phyloP scores from a whole-genome alignment of 2,888 invertebrate species.

The Drosophila eohydei region DNA sequence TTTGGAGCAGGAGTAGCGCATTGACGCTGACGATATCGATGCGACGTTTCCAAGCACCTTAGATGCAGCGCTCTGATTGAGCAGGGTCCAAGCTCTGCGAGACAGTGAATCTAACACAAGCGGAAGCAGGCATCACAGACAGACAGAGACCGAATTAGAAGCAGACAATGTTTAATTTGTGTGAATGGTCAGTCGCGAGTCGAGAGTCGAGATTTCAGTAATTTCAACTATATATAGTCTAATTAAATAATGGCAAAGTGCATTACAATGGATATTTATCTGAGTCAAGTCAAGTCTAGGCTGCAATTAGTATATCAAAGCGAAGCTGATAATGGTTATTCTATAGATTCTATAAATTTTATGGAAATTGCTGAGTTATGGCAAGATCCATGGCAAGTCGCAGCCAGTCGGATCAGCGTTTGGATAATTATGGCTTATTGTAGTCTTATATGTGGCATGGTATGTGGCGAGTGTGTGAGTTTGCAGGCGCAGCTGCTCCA shows the following conservation, averaged over 20 bases:
- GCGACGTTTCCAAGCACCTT: constrained; percentile 70
- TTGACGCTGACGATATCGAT: constrained; percentile 46
- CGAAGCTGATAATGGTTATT: constrained; percentile 15
- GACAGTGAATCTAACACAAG: constrained; percentile 59
- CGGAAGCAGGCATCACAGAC: constrained; percentile 32
- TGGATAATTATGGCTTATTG: constrained; percentile 78
- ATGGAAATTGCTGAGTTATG: constrained; percentile 25
- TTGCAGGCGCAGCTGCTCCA: constrained; percentile 42
- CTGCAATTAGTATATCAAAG: constrained; percentile 7
- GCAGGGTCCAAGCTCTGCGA: constrained; percentile 65
- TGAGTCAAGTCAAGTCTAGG: neutral
- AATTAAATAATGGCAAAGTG: constrained; percentile 7
- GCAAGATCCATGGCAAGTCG: constrained; percentile 36
- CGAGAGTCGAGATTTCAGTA: neutral
- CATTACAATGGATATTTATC: neutral
- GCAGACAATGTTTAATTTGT: constrained; percentile 24
- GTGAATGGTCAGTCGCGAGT: constrained; percentile 5
- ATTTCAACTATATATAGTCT: neutral
- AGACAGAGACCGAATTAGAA: neutral
- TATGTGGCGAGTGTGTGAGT: constrained; percentile 18
- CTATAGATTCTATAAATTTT: constrained; percentile 18
- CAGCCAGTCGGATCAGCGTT: constrained; percentile 55
- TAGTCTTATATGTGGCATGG: constrained; percentile 44
- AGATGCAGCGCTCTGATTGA: constrained; percentile 66
- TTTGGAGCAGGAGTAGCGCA: constrained; percentile 53